Evolutionary conservation across 1,140 invertebrate species (phyloP), one percentile per base, ranked within the genome.

Genomic region (Danaus melanippus): DNA sequence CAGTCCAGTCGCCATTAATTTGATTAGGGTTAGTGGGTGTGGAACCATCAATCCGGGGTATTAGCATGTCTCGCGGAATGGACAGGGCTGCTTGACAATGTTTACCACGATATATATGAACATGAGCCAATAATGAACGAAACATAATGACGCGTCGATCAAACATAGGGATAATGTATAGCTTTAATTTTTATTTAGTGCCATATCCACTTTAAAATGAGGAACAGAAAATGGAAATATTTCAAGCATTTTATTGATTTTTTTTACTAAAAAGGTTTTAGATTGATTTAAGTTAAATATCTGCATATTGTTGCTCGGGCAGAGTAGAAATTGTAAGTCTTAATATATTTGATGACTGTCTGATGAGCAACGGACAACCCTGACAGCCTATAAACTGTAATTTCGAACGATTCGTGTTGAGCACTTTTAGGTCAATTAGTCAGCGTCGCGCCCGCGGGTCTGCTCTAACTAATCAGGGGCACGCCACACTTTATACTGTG

Each of bases 11-110:
- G 75, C 79, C 75, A 84, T 84, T 81, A 76, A 79, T 85, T 84
- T 85, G 79, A 85, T 85, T 85, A 85, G 82, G 82, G 82, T 85
- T 85, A 85, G 71, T 85, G 80, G 82, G 82, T 80, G 79, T 66
- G 76, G 79, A 77, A 45, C 79, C 78, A 85, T 85, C 79, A 85
- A 83, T 84, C 79, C 77, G 62, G 50, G 74, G 63, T 77, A 83
- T 85, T 81, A 82, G 71, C 82, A 84, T 85, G 79, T 71, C 67
- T 62, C 59, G 40, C 57, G 60, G 66, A 62, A 17, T 32, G 58
- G 17, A 32, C 53, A 83, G 79, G 79, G 79, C 66, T 81, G 58
- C 56, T 45, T 32, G 21, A 42, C 9, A 5, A 11, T 41, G 12
- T 17, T 9, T 50, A 21, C 17, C 5, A 21, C 17, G 1, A 32